Conservation (phyloP, 2,888 invertebrate species). For the Apamea monoglypha region DNA sequence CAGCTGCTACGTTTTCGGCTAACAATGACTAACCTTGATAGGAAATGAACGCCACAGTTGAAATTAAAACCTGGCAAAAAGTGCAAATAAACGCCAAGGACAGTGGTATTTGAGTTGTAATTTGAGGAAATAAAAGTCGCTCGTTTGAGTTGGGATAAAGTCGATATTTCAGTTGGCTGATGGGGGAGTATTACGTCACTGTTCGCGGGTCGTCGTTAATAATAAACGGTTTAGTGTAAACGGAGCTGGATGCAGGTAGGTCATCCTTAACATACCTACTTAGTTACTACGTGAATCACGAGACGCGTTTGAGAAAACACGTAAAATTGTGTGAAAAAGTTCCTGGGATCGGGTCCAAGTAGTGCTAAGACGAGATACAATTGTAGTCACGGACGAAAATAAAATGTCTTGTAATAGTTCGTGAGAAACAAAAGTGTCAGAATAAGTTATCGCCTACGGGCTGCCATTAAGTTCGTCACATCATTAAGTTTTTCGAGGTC, state of each 20-base stretch:
- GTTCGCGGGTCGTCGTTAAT: conserved; percentile 58
- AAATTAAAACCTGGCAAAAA: conserved; percentile 60
- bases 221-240: conserved; percentile 63
- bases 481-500: conserved; percentile 44
- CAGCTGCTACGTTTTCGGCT: conserved; percentile 46
- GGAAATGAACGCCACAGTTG: conserved; percentile 55
- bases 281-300: conserved; percentile 61
- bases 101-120: conserved; percentile 59
- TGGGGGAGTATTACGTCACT: conserved; percentile 49
- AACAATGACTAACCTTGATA: conserved; percentile 56
- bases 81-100: conserved; percentile 59
- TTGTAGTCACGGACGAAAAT: conserved; percentile 54
- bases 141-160: conserved; percentile 57
- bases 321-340: conserved; percentile 59
- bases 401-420: conserved; percentile 37
- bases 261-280: conserved; percentile 60
- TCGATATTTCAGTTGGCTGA: conserved; percentile 54
- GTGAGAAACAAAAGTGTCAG: conserved; percentile 29
- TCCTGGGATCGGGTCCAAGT: conserved; percentile 56
- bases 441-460: conserved; percentile 40
- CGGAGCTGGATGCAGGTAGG: conserved; percentile 59
- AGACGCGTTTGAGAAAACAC: conserved; percentile 57
- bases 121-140: conserved; percentile 59
- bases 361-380: conserved; percentile 36
- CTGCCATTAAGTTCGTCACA: conserved; percentile 28